Base-by-base conservation (phyloP, 2,888 invertebrate genomes). In the Nomada ferruginata region DNA sequence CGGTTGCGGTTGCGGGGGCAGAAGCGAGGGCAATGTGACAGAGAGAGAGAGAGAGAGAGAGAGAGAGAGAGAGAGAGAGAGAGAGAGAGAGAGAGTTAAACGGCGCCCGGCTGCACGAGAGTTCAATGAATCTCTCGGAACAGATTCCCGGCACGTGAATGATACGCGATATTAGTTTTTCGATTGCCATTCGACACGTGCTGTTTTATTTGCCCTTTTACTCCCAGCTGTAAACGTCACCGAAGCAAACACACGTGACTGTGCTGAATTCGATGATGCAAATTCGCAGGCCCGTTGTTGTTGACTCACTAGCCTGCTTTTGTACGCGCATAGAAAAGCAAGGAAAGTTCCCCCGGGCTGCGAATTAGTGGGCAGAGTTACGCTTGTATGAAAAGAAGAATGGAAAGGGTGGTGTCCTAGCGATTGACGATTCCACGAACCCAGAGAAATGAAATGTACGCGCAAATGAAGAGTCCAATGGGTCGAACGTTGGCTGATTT, bases 401-500 rank as follows among this genome's bases (percentile, higher is more conserved):
- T 47, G 47, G 13, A 15, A 47, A 47, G 2, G 47, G 47, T 47
- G 15, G 47, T 10, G 47, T 47, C 47, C 36, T 0, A 7, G 36
- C 36, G 47, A 47, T 47, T 2, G 47, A 13, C 47, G 47, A 47
- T 26, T 23, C 13, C 13, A 7, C 63, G 44, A 15, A n/a, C 36
- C 15, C 9, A 42, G 2, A 2, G 29, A 29, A 64, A 57, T 29
- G 11, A 57, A 18, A 63, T 44, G 55, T 18, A 36, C 20, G 23
- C 18, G 23, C 10, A 44, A 44, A 44, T 11, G 11, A 26, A 26
- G 23, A 18, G 18, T 18, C 1, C 11, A 18, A 50, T 42, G 69
- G 72, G 68, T 81, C 66, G 53, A 60, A 72, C 61, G 52, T 20
- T 57, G 73, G 29, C 55, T 75, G 74, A 76, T 83, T 83, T 81